Base-by-base conservation (phyloP, 2,797 vertebrate species). In the Carapus acus region DNA sequence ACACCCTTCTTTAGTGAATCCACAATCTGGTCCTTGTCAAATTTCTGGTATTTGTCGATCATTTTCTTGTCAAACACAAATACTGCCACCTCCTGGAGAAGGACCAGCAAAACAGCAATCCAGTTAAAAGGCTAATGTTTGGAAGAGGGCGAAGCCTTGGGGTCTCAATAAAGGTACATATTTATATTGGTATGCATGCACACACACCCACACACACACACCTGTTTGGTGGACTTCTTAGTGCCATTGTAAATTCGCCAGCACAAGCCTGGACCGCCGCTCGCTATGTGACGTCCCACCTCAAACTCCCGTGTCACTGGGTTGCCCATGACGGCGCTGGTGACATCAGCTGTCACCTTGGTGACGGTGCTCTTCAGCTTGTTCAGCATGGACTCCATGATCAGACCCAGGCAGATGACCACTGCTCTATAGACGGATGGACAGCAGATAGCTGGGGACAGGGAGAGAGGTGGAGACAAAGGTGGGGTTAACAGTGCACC, bases 211-310 rank as follows among this genome's bases (percentile, higher is more conserved):
- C 18, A 65, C 21, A 43, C 42, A 78, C 87, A 63, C 45, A 97
- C 96, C 92, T 99, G 96, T 78, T 98, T 98, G 42, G 96, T 99
- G 63, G 96, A 99, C 69, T 99, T 99, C 79, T 99, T 99, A 41
- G 89, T 96, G 69, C 96, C 96, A 65, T 98, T 91, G 79, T 96
- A 99, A 77, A 99, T 95, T 83, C 95, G 96, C 96, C 96, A 99
- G 62, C 91, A 90, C 78, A 98, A 79, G 5, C 91, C 92, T 7
- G 90, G 96, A 49, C 96, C 96, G 40, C 94, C 94, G 34, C 96
- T 99, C 62, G 96, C 95, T 43, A 98, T 92, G 60, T 99, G 96
- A 22, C 93, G 87, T 14, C 96, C 94, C 12, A 98, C 95, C 78
- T 99, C 96, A 49, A 97, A 99, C 62, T 98, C 96, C 66, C 96